Evolutionary conservation across 2,888 invertebrate genomes (phyloP), one percentile per base, ranked within the genome.

Genomic region (Drosophila neoperkinsi): DNA sequence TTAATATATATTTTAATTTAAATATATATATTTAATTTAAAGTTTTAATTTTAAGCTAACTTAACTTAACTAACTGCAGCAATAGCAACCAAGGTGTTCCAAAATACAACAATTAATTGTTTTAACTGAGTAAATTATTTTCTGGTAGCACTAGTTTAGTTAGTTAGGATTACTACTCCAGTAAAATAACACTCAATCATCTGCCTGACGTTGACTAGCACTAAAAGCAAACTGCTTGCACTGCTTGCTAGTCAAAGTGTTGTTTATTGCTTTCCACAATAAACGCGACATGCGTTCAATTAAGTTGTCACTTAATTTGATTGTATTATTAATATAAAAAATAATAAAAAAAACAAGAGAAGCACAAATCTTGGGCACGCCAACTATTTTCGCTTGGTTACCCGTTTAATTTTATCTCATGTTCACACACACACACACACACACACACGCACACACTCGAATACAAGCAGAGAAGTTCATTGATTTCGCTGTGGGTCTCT

Each of bases 251-350:
- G 25, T 16, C 6, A 46, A 73, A 67, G 60, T n/a, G 62, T 75
- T 73, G 84, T 90, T 88, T 80, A 90, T 85, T 55, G 78, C 75
- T 82, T 88, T 87, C 77, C 72, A 77, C 84, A 77, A 66, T 63
- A 61, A 59, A 49, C n/a, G 25, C 36, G 64, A 36, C 46, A 67
- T 63, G 63, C 74, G 56, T 83, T 88, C 90, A 90, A 87, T 87
- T 88, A 86, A 86, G 69, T 73, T 87, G 87, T 90, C 87, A 88
- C 75, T 81, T 82, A 74, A 73, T 80, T 86, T 90, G 63, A 81
- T 74, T 88, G 82, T 69, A 50, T 60, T 73, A 70, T 60, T 49
- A 53, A 68, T 41, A n/a, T n/a, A n/a, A 53, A 53, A 53, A 51
- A 55, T 56, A 18, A 16, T 34, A 41, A 50, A 56, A 62, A 68